Evolutionary conservation across 2,888 invertebrate genomes (phyloP).

Genomic region (Linnaemya tessellans): DNA sequence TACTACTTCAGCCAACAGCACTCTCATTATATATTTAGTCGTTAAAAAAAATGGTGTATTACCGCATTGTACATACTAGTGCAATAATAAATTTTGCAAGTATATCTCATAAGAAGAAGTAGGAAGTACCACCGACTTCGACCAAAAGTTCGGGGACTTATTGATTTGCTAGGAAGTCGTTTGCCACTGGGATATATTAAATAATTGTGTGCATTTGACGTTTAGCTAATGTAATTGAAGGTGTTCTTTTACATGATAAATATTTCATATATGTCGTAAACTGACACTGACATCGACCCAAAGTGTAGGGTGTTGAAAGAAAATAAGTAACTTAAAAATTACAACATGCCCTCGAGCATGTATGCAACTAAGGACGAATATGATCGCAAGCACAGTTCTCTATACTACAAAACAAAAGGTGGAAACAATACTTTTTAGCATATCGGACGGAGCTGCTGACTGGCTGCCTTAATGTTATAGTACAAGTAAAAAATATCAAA

Average conservation of each 20-base stretch:
- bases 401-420: constrained; percentile 58
- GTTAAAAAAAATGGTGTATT: too few species aligned
- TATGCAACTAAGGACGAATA: constrained; percentile 49
- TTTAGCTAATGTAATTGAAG: neutral
- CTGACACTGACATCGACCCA: neutral
- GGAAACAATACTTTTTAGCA: constrained; percentile 69
- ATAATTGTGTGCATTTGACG: too few species aligned
- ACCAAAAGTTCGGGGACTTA: too few species aligned
- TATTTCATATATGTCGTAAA: neutral
- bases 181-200: too few species aligned
- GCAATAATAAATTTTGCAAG: too few species aligned
- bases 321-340: constrained; percentile 41
- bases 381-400: constrained; percentile 59
- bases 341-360: constrained; percentile 39
- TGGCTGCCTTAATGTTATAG: constrained; percentile 64
- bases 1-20: too few species aligned
- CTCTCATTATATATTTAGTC: too few species aligned
- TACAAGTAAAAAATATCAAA: constrained; percentile 44
- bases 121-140: too few species aligned
- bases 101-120: too few species aligned
- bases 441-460: constrained; percentile 71
- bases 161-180: too few species aligned
- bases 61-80: too few species aligned
- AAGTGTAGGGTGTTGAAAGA: constrained; percentile 33
- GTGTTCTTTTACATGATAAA: neutral